Conservation (phyloP, 1,140 invertebrate genomes). For the Platorchestia sp. region DNA sequence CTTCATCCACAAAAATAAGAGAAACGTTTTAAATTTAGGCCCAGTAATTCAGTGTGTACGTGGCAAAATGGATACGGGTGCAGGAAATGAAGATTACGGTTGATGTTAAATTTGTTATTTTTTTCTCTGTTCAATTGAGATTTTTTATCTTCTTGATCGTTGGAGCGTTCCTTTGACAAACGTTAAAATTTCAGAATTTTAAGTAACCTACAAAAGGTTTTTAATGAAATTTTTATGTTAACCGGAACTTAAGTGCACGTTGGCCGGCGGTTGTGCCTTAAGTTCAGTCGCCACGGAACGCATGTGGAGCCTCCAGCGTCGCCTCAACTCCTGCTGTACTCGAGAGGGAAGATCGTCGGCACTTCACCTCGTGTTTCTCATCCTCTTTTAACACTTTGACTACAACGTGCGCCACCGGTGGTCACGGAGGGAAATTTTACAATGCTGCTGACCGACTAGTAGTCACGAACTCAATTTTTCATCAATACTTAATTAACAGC, state of each 20-base stretch:
- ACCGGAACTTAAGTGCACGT: background rate
- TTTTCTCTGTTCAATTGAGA: background rate
- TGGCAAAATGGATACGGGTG: background rate
- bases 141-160: background rate
- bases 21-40: background rate
- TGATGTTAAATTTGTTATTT: background rate
- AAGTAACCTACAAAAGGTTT: background rate
- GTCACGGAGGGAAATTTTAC: too few species aligned
- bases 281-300: background rate
- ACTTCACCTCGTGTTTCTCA: too few species aligned
- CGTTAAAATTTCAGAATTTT: background rate
- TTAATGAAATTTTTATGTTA: background rate
- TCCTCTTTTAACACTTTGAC: too few species aligned
- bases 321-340: too few species aligned
- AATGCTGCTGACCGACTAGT: too few species aligned
- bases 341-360: too few species aligned
- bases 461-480: too few species aligned
- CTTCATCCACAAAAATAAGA: background rate
- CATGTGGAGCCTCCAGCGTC: too few species aligned
- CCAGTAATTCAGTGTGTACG: background rate
- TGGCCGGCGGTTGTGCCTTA: background rate
- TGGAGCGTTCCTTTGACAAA: background rate
- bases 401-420: too few species aligned
- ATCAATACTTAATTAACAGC: too few species aligned
- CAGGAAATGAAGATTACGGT: background rate